phyloP scores from a whole-genome alignment of 2,797 vertebrate species.

The Muraenolepis orangiensis region DNA sequence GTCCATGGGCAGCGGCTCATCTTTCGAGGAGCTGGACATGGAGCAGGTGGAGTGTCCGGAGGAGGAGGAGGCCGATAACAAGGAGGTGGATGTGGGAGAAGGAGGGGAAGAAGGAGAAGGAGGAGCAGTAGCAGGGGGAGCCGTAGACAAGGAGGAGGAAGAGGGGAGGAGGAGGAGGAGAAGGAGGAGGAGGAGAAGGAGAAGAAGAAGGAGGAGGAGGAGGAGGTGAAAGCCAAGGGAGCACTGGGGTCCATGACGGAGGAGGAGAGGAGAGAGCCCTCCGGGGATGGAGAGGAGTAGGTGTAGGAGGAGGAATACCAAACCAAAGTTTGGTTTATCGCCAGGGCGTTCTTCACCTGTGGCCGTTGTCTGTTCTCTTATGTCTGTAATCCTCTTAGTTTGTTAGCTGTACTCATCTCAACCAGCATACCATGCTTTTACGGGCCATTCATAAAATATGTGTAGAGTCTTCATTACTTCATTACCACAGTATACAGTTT shows the following conservation, averaged over 20 bases:
- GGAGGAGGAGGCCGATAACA: conserved; percentile 42
- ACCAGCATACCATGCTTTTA: conserved; percentile 48
- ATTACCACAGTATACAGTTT: conserved; percentile 2
- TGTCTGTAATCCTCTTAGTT: too few relatives aligned
- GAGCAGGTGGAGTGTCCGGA: conserved; percentile 73
- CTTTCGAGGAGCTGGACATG: conserved; percentile 96
- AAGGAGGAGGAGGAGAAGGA: conserved; percentile 44
- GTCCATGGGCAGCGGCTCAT: conserved; percentile 85
- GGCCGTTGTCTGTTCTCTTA: conserved; percentile 50
- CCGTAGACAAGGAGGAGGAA: conserved; percentile 57
- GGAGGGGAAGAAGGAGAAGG: background rate
- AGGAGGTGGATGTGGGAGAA: conserved; percentile 4
- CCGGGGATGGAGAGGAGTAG: too few relatives aligned
- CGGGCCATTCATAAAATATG: conserved; percentile 37
- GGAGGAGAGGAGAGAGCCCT: too few relatives aligned
- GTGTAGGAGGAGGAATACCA: too few relatives aligned
- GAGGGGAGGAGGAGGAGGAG: conserved; percentile 51
- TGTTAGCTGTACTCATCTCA: conserved; percentile 48
- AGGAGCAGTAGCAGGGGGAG: conserved; percentile 9
- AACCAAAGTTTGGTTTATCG: conserved; percentile 20
- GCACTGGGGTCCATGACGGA: background rate
- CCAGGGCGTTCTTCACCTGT: conserved; percentile 44
- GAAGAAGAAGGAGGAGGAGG: too few relatives aligned
- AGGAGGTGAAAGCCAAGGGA: background rate
- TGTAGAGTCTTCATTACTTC: conserved; percentile 26